Evolutionary conservation across 2,113 vertebrate species (phyloP).

Genomic region (Spea bombifrons): DNA sequence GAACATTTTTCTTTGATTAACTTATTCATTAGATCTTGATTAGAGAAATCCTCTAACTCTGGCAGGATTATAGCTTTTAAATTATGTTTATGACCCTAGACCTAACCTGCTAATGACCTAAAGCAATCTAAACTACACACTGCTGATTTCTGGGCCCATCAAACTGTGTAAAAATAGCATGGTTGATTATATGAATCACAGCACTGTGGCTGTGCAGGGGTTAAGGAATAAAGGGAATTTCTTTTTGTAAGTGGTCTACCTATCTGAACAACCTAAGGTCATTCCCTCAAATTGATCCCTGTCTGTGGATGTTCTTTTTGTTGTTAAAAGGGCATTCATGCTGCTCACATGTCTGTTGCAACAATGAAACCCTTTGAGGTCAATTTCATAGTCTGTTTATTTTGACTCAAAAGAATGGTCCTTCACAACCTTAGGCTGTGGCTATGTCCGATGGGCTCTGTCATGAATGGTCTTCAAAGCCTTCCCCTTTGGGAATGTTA

Average conservation of each 20-base stretch:
- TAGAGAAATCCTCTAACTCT: too few species aligned
- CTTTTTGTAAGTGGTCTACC: neutral
- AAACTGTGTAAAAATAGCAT: neutral
- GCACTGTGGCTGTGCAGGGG: neutral
- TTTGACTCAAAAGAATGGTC: constrained; percentile 21
- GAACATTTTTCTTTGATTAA: too few species aligned
- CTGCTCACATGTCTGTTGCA: constrained; percentile 19
- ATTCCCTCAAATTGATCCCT: constrained; percentile 6
- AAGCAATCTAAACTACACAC: too few species aligned
- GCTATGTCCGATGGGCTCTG: neutral
- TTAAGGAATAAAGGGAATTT: neutral
- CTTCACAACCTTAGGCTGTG: constrained; percentile 11
- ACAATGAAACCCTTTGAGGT: constrained; percentile 32
- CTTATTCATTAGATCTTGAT: too few species aligned
- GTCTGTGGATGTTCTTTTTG: constrained; percentile 33
- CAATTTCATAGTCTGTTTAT: constrained; percentile 42
- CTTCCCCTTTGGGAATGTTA: neutral
- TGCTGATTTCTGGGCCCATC: neutral
- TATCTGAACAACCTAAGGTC: constrained; percentile 24
- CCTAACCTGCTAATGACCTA: neutral
- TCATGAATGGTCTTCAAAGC: constrained; percentile 3
- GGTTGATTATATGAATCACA: neutral
- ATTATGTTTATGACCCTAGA: neutral
- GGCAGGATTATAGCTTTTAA: too few species aligned
- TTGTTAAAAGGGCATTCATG: constrained; percentile 13